A percentile compares a stretch with the other conserved stretches of the same genome.
phyloP scores from a whole-genome alignment of 1,140 invertebrate species.

The Nephila pilipes region DNA sequence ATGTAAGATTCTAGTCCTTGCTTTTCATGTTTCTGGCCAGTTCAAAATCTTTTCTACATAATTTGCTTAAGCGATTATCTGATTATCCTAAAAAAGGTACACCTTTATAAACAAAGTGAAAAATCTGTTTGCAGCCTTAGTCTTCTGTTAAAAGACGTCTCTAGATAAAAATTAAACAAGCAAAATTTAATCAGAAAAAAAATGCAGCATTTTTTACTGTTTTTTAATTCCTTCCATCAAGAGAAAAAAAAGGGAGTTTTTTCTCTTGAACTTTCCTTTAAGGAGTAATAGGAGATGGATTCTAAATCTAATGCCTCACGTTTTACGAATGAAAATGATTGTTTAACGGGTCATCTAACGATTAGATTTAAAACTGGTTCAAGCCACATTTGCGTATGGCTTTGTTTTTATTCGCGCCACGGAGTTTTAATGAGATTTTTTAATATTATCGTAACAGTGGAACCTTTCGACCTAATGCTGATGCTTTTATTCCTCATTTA shows the following conservation, averaged over 20 bases:
- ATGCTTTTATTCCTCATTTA: conserved; percentile 51
- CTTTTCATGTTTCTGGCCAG: too few relatives aligned
- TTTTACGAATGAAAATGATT: conserved; percentile 66
- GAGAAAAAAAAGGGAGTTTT: background rate
- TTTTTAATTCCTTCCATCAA: background rate
- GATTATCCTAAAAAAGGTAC: background rate
- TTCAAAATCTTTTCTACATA: background rate
- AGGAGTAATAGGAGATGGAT: conserved; percentile 24
- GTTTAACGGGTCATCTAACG: conserved; percentile 63
- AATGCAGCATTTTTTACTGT: background rate
- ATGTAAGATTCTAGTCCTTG: background rate
- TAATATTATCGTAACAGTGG: background rate
- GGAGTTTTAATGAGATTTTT: conserved; percentile 54
- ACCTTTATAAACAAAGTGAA: background rate
- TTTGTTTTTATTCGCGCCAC: conserved; percentile 41
- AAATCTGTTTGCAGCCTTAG: background rate
- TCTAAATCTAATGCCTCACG: conserved; percentile 49
- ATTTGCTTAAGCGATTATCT: background rate
- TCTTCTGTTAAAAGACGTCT: background rate
- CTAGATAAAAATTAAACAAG: conserved; percentile 12
- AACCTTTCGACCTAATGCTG: conserved; percentile 16
- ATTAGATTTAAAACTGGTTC: conserved; percentile 58
- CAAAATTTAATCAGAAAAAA: conserved; percentile 40
- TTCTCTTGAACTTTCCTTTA: background rate
- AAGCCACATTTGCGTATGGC: conserved; percentile 5